phyloP scores from a whole-genome alignment of 1,140 invertebrate species.

The honey bee (Apis mellifera) region Amel_HAv3.1 CM009936.2:12011501-12012000 shows the following conservation, averaged over 20 bases:
- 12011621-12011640: no score
- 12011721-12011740: not conserved
- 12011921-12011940: not conserved
- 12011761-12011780: constrained; percentile 17
- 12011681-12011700: constrained; percentile 24
- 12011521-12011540: not conserved
- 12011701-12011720: not conserved
- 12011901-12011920: not conserved
- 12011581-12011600: no score
- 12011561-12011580: not conserved
- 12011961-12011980: not conserved
- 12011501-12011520: not conserved
- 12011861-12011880: not conserved
- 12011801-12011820: no score
- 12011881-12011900: not conserved
- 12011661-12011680: constrained; percentile 48
- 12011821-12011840: not conserved
- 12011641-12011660: constrained; percentile 33
- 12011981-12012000: not conserved
- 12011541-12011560: not conserved
- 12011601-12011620: no score
- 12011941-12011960: not conserved
- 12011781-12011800: not conserved
- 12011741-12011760: not conserved
- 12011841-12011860: no score